These are phyloP conservation scores for Telmatherina bonti DNA, from an alignment of 2,797 vertebrate genomes.

Conservation along the genomic window DNA sequence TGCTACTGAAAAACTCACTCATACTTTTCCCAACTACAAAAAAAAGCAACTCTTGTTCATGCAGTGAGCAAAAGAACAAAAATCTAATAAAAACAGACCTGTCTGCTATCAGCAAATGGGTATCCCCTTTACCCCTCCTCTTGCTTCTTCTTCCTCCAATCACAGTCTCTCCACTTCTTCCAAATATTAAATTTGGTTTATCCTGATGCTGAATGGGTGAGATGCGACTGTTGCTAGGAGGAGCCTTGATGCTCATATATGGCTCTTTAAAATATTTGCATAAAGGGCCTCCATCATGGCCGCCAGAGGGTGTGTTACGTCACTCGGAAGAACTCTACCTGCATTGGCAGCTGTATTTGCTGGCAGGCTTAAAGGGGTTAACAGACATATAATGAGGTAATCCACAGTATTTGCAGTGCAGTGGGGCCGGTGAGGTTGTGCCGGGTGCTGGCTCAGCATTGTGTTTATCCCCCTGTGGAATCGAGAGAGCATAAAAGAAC, in stretches of 20 bases:
- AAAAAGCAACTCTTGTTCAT: background rate
- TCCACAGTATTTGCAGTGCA: constrained; percentile 62
- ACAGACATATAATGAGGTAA: constrained; percentile 72
- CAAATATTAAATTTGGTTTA: constrained; percentile 46
- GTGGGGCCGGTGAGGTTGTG: constrained; percentile 51
- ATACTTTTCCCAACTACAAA: too few species aligned
- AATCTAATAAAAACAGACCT: background rate
- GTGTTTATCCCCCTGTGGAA: constrained; percentile 71
- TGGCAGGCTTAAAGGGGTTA: constrained; percentile 64
- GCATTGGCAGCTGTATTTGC: constrained; percentile 20
- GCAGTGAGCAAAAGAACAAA: background rate
- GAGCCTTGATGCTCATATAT: constrained; percentile 44
- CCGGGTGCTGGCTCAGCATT: constrained; percentile 79
- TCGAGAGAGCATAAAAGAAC: constrained; percentile 81
- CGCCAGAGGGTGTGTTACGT: constrained; percentile 32
- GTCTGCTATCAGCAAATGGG: background rate
- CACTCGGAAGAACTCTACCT: constrained; percentile 27
- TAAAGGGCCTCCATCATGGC: constrained; percentile 17
- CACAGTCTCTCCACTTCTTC: constrained; percentile 24
- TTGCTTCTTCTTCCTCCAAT: background rate
- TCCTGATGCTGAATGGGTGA: constrained; percentile 44
- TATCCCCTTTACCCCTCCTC: background rate
- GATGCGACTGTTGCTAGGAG: constrained; percentile 73
- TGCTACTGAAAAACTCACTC: too few species aligned
- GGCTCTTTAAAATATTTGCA: constrained; percentile 33